These are phyloP conservation scores for Philhelius pedissequus DNA, from an alignment of 2,888 invertebrate genomes.

Conservation along the genomic window DNA sequence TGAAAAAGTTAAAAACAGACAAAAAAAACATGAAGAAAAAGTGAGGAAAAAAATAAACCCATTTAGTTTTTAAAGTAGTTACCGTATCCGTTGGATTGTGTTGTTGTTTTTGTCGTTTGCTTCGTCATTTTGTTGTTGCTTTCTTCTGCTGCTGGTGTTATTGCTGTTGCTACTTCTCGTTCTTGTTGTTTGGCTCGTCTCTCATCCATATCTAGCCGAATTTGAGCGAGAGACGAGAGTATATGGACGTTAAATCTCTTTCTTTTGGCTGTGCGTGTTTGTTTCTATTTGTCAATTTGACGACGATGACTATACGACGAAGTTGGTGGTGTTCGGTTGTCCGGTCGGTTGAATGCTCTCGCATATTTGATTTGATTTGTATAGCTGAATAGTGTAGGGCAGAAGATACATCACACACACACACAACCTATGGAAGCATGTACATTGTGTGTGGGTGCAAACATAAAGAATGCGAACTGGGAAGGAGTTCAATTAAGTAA, in stretches of 20 bases:
- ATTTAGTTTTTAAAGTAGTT: slow-evolving; percentile 58
- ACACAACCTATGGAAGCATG: background rate
- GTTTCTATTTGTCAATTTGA: background rate
- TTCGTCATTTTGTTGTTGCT: slow-evolving; percentile 26
- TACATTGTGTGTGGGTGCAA: slow-evolving; percentile 45
- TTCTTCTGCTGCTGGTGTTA: slow-evolving; percentile 24
- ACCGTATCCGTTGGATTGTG: slow-evolving; percentile 31
- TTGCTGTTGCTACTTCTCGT: slow-evolving; percentile 8
- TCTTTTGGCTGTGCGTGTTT: background rate
- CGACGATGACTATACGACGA: background rate
- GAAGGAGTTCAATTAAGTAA: slow-evolving; percentile 50
- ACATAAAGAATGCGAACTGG: slow-evolving; percentile 44
- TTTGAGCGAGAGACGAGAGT: background rate
- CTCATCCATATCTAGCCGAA: background rate
- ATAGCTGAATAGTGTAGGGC: background rate
- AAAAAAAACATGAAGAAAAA: background rate
- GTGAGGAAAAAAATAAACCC: slow-evolving; percentile 2
- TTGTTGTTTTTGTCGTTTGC: slow-evolving; percentile 6
- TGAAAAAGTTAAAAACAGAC: slow-evolving; percentile 18
- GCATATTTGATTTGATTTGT: slow-evolving; percentile 30
- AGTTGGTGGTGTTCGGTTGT: background rate
- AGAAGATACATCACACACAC: background rate
- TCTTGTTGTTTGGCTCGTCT: slow-evolving; percentile 14
- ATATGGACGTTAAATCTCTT: background rate
- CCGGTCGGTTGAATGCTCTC: slow-evolving; percentile 59